Base-by-base conservation (phyloP, 2,113 vertebrate species). In the Eulemur macaco region DNA sequence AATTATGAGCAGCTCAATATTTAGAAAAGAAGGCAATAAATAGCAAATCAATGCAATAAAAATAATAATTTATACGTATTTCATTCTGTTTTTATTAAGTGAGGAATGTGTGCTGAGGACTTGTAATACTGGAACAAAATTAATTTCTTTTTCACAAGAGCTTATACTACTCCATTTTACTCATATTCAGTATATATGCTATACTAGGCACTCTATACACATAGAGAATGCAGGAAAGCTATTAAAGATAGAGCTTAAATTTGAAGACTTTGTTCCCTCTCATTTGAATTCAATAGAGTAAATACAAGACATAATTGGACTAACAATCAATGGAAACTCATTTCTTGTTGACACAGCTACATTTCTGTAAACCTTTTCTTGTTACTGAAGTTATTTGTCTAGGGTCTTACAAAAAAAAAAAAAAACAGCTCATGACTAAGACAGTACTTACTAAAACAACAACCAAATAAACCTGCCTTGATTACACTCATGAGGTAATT, bases 401-500 rank as follows among this genome's bases (percentile, higher is more conserved):
- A 95, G 69, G 27, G 23, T 89, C 76, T 94, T 74, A 39, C 39
- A n/a, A 80, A 47, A 91, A 31, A 60, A 73, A 78, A 17, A 60
- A 69, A 39, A 84, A 83, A 86, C 34, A 42, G 39, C 9, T 96
- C 85, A 93, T 74, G 96, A 96, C 91, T 88, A 95, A 63, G 90
- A 92, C 47, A 95, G 73, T 92, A 83, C 11, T 84, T 97, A 92
- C 31, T 64, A 96, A 98, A 98, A 31, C 58, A 95, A 95, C 93
- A 93, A 58, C 31, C 84, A 58, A 92, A 89, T 50, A 91, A 97
- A 95, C 54, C 76, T 93, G 71, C 74, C 90, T 96, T 77, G 94
- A 87, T 42, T 15, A 58, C 20, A 3, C 81, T 93, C 34, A 87
- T 76, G 96, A 84, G 92, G 18, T 69, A 96, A 97, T 89, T 93